phyloP scores from a whole-genome alignment of 1,140 invertebrate species.

The Scaptomyza hsui region DNA sequence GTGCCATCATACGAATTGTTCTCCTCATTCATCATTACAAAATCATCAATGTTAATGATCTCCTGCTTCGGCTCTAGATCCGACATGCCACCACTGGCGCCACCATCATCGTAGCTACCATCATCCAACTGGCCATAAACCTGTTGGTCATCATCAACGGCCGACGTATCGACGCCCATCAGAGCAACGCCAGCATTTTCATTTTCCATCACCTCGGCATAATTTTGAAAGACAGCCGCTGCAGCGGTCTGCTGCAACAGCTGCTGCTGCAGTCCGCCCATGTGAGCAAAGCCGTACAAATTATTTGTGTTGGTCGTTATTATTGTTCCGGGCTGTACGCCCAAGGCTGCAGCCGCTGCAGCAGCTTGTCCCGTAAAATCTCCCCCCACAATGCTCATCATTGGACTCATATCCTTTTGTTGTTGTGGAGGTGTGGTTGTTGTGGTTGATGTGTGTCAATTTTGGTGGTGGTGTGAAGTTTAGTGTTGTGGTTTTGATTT shows the following conservation, averaged over 20 bases:
- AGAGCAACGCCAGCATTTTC: slow-evolving; percentile 55
- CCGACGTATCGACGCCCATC: slow-evolving; percentile 44
- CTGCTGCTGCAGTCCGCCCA: slow-evolving; percentile 78
- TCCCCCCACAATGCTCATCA: slow-evolving; percentile 84
- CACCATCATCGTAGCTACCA: slow-evolving; percentile 63
- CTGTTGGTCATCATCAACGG: slow-evolving; percentile 77
- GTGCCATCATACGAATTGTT: slow-evolving; percentile 84
- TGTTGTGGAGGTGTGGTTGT: slow-evolving; percentile 23
- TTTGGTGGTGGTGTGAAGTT: slow-evolving; percentile 40
- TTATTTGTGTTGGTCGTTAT: slow-evolving; percentile 77
- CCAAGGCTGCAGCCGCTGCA: slow-evolving; percentile 69
- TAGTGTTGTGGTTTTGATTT: slow-evolving; percentile 24
- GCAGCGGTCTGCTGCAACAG: slow-evolving; percentile 74
- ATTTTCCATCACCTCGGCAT: slow-evolving; percentile 69
- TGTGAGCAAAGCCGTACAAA: slow-evolving; percentile 77
- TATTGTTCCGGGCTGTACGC: slow-evolving; percentile 69
- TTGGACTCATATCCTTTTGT: slow-evolving; percentile 82
- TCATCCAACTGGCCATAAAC: slow-evolving; percentile 72
- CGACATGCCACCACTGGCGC: slow-evolving; percentile 59
- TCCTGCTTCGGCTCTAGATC: slow-evolving; percentile 76
- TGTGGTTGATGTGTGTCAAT: slow-evolving; percentile 45
- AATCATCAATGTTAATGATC: slow-evolving; percentile 83
- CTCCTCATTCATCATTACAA: slow-evolving; percentile 82
- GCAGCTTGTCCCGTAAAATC: slow-evolving; percentile 79
- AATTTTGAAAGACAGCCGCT: slow-evolving; percentile 73